Evolutionary conservation across 2,113 vertebrate genomes (phyloP).

Genomic region (Nesogale talazaci): DNA sequence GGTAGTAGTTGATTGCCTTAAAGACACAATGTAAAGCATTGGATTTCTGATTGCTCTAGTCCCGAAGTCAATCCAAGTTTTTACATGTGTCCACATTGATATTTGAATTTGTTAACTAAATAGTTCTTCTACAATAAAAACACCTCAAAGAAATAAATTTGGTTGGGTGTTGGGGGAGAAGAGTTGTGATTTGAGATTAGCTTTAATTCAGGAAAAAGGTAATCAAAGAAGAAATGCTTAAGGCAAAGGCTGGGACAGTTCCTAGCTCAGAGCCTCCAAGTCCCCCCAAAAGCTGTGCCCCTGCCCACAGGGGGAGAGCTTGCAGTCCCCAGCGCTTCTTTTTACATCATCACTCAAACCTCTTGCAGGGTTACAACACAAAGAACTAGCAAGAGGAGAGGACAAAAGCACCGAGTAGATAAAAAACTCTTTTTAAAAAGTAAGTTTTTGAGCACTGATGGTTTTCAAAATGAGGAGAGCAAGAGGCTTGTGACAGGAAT

Average conservation of each 20-base stretch:
- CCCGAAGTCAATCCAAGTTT: neutral
- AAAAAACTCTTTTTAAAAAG: neutral
- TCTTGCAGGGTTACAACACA: neutral
- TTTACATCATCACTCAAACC: neutral
- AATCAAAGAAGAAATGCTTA: neutral
- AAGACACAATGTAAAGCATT: neutral
- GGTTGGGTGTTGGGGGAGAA: neutral
- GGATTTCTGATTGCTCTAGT: neutral
- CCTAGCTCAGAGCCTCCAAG: neutral
- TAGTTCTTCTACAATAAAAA: neutral
- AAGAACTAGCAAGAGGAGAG: slow-evolving; percentile 28
- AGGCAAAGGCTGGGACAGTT: neutral
- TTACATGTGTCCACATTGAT: neutral
- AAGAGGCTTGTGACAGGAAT: slow-evolving; percentile 10
- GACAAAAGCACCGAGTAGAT: neutral
- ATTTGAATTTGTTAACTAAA: neutral
- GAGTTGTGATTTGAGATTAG: neutral
- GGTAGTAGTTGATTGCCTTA: neutral
- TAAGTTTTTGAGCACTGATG: neutral
- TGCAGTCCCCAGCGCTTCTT: neutral
- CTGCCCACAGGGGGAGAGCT: neutral
- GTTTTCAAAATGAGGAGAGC: slow-evolving; percentile 31
- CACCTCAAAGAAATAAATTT: neutral
- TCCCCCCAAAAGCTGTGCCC: neutral
- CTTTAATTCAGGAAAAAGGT: neutral